phyloP scores from a whole-genome alignment of 2,113 vertebrate species.

The Pimephales promelas region DNA sequence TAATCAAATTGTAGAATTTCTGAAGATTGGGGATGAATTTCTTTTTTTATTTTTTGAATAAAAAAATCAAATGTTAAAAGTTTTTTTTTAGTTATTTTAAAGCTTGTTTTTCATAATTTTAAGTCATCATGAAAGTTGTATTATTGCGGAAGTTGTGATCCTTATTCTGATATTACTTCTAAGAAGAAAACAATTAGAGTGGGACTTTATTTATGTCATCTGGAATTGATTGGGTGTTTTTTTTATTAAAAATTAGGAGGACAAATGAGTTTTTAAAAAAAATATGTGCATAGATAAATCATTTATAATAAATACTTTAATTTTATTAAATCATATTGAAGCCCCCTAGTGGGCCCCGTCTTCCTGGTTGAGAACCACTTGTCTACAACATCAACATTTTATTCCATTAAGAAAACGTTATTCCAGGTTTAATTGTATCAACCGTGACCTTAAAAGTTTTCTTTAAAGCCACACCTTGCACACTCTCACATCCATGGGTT shows the following conservation, averaged over 20 bases:
- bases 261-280: too few relatives aligned
- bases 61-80: too few relatives aligned
- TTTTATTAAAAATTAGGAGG: too few relatives aligned
- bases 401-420: neutral
- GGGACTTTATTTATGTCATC: too few relatives aligned
- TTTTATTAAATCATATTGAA: too few relatives aligned
- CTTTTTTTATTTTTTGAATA: too few relatives aligned
- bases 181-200: too few relatives aligned
- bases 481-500: conserved; percentile 56
- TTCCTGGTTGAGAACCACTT: neutral
- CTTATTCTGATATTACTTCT: too few relatives aligned
- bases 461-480: conserved; percentile 49
- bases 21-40: neutral
- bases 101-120: neutral
- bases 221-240: too few relatives aligned
- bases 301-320: too few relatives aligned
- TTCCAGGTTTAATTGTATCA: neutral
- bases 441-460: neutral
- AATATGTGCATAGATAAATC: too few relatives aligned
- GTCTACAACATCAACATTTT: neutral
- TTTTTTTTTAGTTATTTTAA: neutral
- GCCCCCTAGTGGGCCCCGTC: neutral
- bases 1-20: neutral
- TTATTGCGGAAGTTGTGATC: too few relatives aligned
- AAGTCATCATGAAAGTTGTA: neutral